Evolutionary conservation across 2,888 invertebrate genomes (phyloP).

Genomic region (Adelphocoris suturalis): DNA sequence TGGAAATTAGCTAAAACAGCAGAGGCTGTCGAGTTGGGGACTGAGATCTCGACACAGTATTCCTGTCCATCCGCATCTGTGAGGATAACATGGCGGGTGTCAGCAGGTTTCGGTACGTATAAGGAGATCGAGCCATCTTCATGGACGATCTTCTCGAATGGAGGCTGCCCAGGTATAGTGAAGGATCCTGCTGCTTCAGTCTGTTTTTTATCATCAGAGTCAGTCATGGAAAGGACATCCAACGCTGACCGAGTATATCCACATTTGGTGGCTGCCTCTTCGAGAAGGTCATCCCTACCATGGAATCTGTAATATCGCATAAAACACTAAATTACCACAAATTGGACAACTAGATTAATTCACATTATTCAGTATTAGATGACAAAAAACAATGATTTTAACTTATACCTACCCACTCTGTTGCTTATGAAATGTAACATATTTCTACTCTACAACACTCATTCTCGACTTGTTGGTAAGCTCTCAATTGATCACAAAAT

Average conservation of each 20-base stretch:
- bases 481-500: no score
- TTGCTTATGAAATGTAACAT: no score
- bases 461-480: no score
- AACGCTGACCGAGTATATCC: neutral
- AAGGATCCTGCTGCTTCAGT: neutral
- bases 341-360: neutral
- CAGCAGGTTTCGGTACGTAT: constrained; percentile 41
- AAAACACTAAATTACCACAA: neutral
- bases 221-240: neutral
- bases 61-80: constrained; percentile 55
- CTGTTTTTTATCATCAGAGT: neutral
- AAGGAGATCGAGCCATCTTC: constrained; percentile 38
- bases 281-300: constrained; percentile 40
- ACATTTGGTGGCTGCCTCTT: neutral
- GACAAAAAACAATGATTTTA: no score
- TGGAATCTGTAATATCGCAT: constrained; percentile 43
- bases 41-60: constrained; percentile 55
- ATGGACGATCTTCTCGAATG: constrained; percentile 2
- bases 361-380: neutral
- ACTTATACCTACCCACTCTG: no score
- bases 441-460: no score
- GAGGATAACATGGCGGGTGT: constrained; percentile 47
- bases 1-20: constrained; percentile 29
- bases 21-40: neutral
- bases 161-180: neutral